Evolutionary conservation across 2,797 vertebrate species (phyloP).

Genomic region (Gymnoscopelus microlampas): DNA sequence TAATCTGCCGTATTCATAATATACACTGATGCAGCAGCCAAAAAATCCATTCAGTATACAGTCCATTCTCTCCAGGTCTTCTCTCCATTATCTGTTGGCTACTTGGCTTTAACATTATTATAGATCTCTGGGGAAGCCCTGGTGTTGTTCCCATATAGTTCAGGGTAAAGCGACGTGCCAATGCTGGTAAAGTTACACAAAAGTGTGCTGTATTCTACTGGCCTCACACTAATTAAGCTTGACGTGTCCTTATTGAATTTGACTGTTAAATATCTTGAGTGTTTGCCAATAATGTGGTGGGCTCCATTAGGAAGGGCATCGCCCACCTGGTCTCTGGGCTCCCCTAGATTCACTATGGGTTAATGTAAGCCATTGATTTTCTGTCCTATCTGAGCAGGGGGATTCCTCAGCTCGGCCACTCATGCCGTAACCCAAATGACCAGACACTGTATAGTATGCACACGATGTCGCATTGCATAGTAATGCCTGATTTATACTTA

Average conservation of each 20-base stretch:
- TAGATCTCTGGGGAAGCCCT: slow-evolving; percentile 29
- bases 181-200: slow-evolving; percentile 15
- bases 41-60: slow-evolving; percentile 51
- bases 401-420: slow-evolving; percentile 37
- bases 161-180: slow-evolving; percentile 1
- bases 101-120: background rate
- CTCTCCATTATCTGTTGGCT: slow-evolving; percentile 1
- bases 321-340: slow-evolving; percentile 35
- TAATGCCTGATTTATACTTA: no score
- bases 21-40: slow-evolving; percentile 50
- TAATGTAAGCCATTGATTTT: slow-evolving; percentile 70
- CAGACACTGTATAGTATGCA: slow-evolving; percentile 13
- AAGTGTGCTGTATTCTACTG: slow-evolving; percentile 10
- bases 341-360: slow-evolving; percentile 48
- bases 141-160: slow-evolving; percentile 11
- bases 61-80: slow-evolving; percentile 35
- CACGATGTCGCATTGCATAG: no score
- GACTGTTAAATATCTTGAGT: slow-evolving; percentile 14
- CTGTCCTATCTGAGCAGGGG: slow-evolving; percentile 59
- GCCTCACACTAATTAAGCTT: slow-evolving; percentile 28
- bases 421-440: slow-evolving; percentile 35
- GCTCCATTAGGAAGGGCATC: slow-evolving; percentile 23
- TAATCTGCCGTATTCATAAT: slow-evolving; percentile 27
- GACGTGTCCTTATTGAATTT: slow-evolving; percentile 24
- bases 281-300: slow-evolving; percentile 29